These are phyloP conservation scores for Euschistus heros DNA, from an alignment of 1,140 invertebrate species.

Conservation along the genomic window DNA sequence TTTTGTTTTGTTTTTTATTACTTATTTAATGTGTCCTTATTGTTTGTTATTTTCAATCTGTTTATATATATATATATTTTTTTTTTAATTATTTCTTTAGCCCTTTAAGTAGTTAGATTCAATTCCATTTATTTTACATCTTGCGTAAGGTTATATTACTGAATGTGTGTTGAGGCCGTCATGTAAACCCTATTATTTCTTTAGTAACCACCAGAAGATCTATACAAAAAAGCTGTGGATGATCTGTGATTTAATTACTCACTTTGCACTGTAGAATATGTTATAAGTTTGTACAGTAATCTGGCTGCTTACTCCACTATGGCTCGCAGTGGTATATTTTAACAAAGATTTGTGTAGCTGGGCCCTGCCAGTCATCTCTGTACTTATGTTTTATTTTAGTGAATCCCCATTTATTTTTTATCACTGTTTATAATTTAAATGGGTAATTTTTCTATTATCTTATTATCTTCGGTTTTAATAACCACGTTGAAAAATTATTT, in stretches of 20 bases:
- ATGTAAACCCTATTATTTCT: conserved; percentile 17
- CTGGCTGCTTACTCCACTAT: conserved; percentile 20
- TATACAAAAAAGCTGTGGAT: conserved; percentile 11
- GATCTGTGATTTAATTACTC: conserved; percentile 19
- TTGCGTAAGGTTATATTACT: conserved; percentile 9
- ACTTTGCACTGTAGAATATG: conserved; percentile 18
- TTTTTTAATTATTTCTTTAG: not conserved
- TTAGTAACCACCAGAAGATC: conserved; percentile 19
- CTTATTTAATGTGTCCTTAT: not conserved
- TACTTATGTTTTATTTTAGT: conserved; percentile 10
- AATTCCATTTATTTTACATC: not conserved
- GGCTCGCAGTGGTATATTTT: conserved; percentile 20
- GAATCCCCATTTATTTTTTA: not conserved
- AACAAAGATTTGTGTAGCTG: conserved; percentile 14
- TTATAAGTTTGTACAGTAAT: conserved; percentile 20
- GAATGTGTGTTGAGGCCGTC: conserved; percentile 15
- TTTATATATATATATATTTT: not conserved
- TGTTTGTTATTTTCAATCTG: not conserved
- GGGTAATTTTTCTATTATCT: conserved; percentile 1
- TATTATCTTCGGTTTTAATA: not conserved
- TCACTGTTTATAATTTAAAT: not conserved
- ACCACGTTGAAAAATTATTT: not conserved
- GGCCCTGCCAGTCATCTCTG: conserved; percentile 18
- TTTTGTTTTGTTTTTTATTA: not conserved
- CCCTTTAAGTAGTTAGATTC: conserved; percentile 5